Base-by-base conservation (phyloP, 2,797 vertebrate species). In the Buceros bicornis region DNA sequence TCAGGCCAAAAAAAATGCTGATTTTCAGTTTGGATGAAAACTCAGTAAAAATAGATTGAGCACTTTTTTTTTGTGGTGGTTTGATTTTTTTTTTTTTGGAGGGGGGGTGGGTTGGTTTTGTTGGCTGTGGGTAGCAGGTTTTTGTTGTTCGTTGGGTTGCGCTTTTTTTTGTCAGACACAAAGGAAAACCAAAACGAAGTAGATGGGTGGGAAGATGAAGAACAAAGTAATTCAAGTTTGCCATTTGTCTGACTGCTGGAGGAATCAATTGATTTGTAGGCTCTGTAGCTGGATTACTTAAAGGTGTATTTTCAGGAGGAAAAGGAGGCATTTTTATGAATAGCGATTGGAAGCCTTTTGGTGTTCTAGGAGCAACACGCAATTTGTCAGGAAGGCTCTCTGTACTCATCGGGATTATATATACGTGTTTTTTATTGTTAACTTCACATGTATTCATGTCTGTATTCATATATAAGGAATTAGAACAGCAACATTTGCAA, bases 271-370 rank as follows among this genome's bases (percentile, higher is more conserved):
- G 70, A 79, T 91, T 82, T 95, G n/a, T 10, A 13, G 60, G 7
- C 17, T 92, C 29, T 64, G 31, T 48, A 20, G 47, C 33, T 89
- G 51, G 51, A 72, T 78, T 93, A 76, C 76, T 89, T 90, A 37
- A 84, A 70, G 28, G 56, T 62, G 42, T 29, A 57, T 82, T 91
- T 89, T 77, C 50, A 80, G 84, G 31, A 77, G 42, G 29, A 25
- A 90, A 82, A 87, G 28, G n/a, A 82, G 31, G 8, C 8, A 73
- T 66, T 90, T 94, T 87, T 73, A 56, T 88, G 48, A 90, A 77
- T 73, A 61, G 77, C 77, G 57, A 66, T 84, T 45, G 62, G 58
- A 79, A 84, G 18, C 2, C 20, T 92, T 74, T 58, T 73, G 31
- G 17, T 7, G 2, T 90, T 88, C 43, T 57, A 47, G 20, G 25